Conservation (phyloP, 2,113 vertebrate genomes). For the Carlito syrichta region DNA sequence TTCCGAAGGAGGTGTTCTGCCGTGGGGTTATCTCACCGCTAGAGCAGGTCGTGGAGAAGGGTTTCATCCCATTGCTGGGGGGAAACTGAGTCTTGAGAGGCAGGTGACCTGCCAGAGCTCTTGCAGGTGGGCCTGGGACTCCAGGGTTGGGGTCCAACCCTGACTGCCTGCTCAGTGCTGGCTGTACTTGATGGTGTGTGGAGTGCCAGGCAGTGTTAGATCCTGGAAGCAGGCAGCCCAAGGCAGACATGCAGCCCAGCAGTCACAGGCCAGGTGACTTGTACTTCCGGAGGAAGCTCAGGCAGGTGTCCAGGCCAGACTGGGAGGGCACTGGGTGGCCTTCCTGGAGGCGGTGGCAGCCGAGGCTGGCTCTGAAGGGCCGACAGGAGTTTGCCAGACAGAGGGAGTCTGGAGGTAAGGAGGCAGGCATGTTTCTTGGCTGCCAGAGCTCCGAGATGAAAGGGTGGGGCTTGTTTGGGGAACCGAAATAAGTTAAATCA, state of each 20-base stretch:
- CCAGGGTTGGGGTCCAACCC: not conserved
- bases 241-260: fast-evolving
- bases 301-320: not conserved
- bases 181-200: fast-evolving
- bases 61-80: not conserved
- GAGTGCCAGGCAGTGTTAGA: not conserved
- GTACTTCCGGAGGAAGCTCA: not conserved
- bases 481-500: constrained; percentile 46
- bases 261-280: not conserved
- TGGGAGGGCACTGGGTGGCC: not conserved
- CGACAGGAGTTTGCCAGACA: not conserved
- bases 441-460: not conserved
- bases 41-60: not conserved
- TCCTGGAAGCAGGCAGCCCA: not conserved
- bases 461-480: constrained; percentile 70
- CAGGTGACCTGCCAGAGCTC: not conserved
- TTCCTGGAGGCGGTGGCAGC: not conserved
- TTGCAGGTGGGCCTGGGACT: fast-evolving
- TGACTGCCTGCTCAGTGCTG: fast-evolving
- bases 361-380: not conserved
- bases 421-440: not conserved
- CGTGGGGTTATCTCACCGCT: not conserved
- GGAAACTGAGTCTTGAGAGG: not conserved
- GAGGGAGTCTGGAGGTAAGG: not conserved
- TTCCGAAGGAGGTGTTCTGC: not conserved